These are phyloP conservation scores for Loriculus beryllinus DNA, from an alignment of 2,797 vertebrate species.

Conservation along the genomic window DNA sequence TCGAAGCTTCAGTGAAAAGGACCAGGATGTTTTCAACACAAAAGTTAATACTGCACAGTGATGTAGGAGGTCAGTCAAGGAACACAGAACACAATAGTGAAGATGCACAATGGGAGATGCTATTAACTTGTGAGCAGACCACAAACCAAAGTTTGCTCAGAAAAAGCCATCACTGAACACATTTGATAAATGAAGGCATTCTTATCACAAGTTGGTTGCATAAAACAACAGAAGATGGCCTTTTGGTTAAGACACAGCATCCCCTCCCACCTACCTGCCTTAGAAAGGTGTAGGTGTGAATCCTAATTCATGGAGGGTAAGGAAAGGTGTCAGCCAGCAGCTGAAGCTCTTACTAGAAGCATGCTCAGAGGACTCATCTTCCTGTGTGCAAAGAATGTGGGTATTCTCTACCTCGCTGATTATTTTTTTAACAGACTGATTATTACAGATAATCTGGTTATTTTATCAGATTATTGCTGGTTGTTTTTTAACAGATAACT, in stretches of 20 bases:
- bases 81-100: not conserved
- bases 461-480: not conserved
- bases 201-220: not conserved
- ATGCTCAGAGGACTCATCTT: not conserved
- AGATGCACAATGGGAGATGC: not conserved
- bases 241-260: not conserved
- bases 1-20: not conserved
- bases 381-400: not conserved
- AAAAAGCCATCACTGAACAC: not conserved
- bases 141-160: not conserved
- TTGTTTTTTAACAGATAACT: not conserved
- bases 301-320: not conserved
- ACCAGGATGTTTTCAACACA: constrained; percentile 1
- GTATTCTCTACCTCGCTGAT: not conserved
- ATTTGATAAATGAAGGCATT: not conserved
- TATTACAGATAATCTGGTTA: not conserved
- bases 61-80: not conserved
- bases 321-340: not conserved
- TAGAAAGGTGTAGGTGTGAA: not conserved
- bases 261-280: not conserved
- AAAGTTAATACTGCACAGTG: not conserved
- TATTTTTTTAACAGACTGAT: not conserved
- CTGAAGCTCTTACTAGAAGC: not conserved
- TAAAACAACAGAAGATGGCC: not conserved
- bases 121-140: not conserved